Evolutionary conservation across 2,888 invertebrate species (phyloP).

Genomic region (Polymixis lichenea): DNA sequence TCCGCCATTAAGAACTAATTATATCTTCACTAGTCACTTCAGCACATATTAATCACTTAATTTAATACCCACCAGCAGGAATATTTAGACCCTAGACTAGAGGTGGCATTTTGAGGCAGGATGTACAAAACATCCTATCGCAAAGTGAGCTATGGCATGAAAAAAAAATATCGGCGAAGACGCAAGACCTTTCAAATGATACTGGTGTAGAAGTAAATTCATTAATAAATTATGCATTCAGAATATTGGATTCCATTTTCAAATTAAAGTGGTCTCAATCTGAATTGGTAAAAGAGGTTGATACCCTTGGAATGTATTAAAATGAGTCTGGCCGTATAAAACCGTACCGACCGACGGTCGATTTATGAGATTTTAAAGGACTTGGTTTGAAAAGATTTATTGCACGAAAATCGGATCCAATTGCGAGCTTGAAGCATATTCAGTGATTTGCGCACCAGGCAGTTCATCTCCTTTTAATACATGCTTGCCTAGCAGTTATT

Average conservation of each 20-base stretch:
- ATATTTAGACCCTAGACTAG: too few species aligned
- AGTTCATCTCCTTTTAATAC: background rate
- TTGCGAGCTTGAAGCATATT: background rate
- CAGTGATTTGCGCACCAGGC: background rate
- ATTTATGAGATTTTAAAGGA: slow-evolving; percentile 23
- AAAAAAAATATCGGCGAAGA: background rate
- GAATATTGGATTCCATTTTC: slow-evolving; percentile 21
- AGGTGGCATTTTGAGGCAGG: too few species aligned
- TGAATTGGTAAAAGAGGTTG: slow-evolving; percentile 31
- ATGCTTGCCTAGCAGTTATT: background rate
- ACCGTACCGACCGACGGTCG: background rate
- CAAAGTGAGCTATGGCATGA: too few species aligned
- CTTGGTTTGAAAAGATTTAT: background rate
- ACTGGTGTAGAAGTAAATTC: background rate
- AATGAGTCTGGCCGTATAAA: slow-evolving; percentile 2
- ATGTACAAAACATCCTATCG: too few species aligned
- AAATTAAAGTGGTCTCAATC: slow-evolving; percentile 23
- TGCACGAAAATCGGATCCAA: background rate
- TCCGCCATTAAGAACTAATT: background rate
- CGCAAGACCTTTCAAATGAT: background rate
- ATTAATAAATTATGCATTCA: slow-evolving; percentile 34
- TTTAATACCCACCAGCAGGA: background rate
- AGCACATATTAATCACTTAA: background rate
- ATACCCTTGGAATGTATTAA: slow-evolving; percentile 38
- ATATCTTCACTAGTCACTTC: background rate